Conservation (phyloP, 2,888 invertebrate genomes). For the Idaea dimidiata region DNA sequence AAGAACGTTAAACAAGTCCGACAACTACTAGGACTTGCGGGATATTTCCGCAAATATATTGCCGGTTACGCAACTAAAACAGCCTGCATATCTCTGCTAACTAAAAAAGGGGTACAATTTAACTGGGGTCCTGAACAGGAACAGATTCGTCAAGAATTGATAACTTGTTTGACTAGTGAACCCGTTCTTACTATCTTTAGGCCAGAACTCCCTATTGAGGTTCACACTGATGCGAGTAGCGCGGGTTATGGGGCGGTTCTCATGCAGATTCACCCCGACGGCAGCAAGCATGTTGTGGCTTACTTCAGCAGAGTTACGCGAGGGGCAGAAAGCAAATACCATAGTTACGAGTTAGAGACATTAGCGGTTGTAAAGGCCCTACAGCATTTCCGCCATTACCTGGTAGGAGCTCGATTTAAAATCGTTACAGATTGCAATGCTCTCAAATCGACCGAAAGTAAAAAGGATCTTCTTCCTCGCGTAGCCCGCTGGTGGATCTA, state of each 20-base stretch:
- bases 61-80: conserved; percentile 10
- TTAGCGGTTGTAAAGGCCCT: conserved; percentile 27
- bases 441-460: conserved; percentile 27
- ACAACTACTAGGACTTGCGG: conserved; percentile 9
- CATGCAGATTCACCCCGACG: conserved; percentile 13
- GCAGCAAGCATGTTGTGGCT: conserved; percentile 15
- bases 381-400: conserved; percentile 31
- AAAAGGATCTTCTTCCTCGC: conserved; percentile 31
- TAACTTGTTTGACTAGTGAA: conserved; percentile 1
- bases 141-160: neutral
- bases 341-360: conserved; percentile 27
- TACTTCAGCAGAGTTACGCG: conserved; percentile 22
- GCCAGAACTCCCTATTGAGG: conserved; percentile 10
- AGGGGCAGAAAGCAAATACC: conserved; percentile 28
- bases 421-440: conserved; percentile 36
- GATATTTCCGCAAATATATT: conserved; percentile 31
- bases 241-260: conserved; percentile 20
- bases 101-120: conserved; percentile 8
- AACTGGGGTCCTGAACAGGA: conserved; percentile 10
- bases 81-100: conserved; percentile 15
- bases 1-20: conserved; percentile 7
- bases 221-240: conserved; percentile 17
- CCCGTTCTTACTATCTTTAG: neutral
- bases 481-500: conserved; percentile 35
- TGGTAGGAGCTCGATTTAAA: conserved; percentile 26